Conservation (phyloP, 2,797 vertebrate species). For the Xiphophorus birchmanni region DNA sequence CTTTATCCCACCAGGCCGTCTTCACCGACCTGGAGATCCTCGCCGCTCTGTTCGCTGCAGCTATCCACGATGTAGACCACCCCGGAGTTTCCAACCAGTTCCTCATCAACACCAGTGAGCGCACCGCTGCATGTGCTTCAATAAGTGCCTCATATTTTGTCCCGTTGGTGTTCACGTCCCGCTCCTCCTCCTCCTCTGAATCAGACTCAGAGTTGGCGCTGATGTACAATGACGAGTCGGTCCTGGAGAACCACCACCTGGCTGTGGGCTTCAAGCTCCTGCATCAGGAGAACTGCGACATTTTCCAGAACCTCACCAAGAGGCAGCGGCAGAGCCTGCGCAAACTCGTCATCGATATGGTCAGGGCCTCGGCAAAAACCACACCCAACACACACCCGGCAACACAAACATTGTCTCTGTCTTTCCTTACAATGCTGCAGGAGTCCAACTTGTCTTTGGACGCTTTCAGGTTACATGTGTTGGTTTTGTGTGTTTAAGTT, state of each 20-base stretch:
- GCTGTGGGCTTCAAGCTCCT: constrained; percentile 97
- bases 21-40: constrained; percentile 90
- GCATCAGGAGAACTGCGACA: constrained; percentile 97
- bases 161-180: not conserved
- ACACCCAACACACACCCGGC: not conserved
- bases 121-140: not conserved
- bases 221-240: constrained; percentile 98
- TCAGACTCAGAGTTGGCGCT: constrained; percentile 95
- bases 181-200: constrained; percentile 5
- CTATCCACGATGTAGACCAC: constrained; percentile 90
- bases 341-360: constrained; percentile 98
- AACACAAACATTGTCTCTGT: not conserved
- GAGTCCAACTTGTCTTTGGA: not conserved
- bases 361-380: constrained; percentile 57
- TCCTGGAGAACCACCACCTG: constrained; percentile 97
- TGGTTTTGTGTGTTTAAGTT: not conserved
- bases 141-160: not conserved
- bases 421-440: not conserved
- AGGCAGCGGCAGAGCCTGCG: constrained; percentile 94
- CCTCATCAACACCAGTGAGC: constrained; percentile 90
- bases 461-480: not conserved
- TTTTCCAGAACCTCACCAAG: constrained; percentile 97
- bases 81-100: constrained; percentile 92
- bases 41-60: constrained; percentile 87
- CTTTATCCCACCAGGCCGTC: constrained; percentile 75